These are phyloP conservation scores for Bursaphelenchus okinawaensis DNA, from an alignment of 2,888 invertebrate genomes.

Conservation along the genomic window DNA sequence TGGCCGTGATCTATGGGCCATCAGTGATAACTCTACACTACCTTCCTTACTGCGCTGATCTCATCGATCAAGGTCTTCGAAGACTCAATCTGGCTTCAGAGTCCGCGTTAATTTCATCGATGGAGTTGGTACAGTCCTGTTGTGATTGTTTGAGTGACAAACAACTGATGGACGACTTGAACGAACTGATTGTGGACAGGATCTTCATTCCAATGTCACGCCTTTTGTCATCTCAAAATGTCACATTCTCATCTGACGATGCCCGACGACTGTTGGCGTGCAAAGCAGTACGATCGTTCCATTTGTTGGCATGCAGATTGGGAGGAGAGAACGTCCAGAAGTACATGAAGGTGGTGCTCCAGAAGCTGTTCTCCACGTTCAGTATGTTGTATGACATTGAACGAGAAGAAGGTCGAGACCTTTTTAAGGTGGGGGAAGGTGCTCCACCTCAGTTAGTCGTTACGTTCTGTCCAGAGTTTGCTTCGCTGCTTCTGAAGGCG, in stretches of 20 bases:
- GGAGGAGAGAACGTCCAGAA: constrained; percentile 61
- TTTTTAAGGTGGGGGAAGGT: not conserved
- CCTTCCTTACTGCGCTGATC: constrained; percentile 79
- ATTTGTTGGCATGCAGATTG: constrained; percentile 63
- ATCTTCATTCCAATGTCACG: constrained; percentile 78
- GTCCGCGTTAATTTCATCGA: constrained; percentile 77
- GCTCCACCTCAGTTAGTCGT: constrained; percentile 18
- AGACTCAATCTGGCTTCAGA: constrained; percentile 78
- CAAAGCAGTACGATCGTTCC: constrained; percentile 22
- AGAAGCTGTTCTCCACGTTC: constrained; percentile 44
- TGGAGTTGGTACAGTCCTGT: constrained; percentile 74
- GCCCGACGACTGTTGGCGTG: constrained; percentile 28
- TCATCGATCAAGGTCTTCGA: constrained; percentile 71
- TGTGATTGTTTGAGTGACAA: constrained; percentile 76
- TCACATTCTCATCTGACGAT: constrained; percentile 23
- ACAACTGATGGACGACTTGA: constrained; percentile 75
- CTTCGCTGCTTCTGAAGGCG: constrained; percentile 18
- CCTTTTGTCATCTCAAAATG: constrained; percentile 71
- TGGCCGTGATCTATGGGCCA: constrained; percentile 80
- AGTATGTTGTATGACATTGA: constrained; percentile 27
- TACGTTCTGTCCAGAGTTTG: constrained; percentile 29
- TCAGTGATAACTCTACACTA: constrained; percentile 82
- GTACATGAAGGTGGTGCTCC: constrained; percentile 39
- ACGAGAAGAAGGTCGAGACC: constrained; percentile 24
- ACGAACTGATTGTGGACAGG: constrained; percentile 79